These are phyloP conservation scores for Poeciliopsis gracilis DNA, from an alignment of 2,797 vertebrate species.

Conservation along the genomic window DNA sequence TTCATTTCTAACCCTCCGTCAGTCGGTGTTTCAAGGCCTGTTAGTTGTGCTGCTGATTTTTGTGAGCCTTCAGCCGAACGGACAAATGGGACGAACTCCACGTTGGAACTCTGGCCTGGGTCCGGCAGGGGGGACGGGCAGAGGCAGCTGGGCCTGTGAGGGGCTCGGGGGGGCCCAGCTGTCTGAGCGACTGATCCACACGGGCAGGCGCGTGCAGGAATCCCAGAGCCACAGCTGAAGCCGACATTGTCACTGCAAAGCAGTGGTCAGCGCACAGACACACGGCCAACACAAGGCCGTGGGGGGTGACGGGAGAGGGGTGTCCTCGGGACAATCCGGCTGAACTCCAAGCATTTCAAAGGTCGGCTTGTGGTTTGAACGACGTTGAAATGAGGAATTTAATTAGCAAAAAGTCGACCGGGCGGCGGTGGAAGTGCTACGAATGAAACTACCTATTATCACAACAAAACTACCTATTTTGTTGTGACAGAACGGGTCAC, in stretches of 20 bases:
- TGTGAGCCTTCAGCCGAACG: not conserved
- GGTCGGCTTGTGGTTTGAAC: not conserved
- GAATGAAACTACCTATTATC: not conserved
- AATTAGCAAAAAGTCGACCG: not conserved
- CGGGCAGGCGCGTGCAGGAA: constrained; percentile 82
- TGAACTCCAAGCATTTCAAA: not conserved
- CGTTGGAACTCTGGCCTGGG: too few species aligned
- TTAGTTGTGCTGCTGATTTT: not conserved
- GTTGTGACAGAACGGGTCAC: not conserved
- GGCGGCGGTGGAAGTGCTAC: not conserved
- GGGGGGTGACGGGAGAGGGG: too few species aligned
- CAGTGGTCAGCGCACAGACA: constrained; percentile 16
- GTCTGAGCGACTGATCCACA: constrained; percentile 71
- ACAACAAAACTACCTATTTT: too few species aligned
- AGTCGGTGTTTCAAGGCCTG: not conserved
- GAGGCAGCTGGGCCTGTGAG: constrained; percentile 75
- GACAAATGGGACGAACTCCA: not conserved
- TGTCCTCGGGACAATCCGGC: not conserved
- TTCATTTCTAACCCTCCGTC: not conserved
- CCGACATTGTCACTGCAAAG: constrained; percentile 52
- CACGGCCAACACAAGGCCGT: not conserved
- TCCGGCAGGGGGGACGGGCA: constrained; percentile 27
- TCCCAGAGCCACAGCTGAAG: constrained; percentile 78
- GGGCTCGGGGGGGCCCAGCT: constrained; percentile 67
- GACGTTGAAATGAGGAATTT: not conserved